phyloP scores from a whole-genome alignment of 2,888 invertebrate genomes.

The Ophioninae sp. region DNA sequence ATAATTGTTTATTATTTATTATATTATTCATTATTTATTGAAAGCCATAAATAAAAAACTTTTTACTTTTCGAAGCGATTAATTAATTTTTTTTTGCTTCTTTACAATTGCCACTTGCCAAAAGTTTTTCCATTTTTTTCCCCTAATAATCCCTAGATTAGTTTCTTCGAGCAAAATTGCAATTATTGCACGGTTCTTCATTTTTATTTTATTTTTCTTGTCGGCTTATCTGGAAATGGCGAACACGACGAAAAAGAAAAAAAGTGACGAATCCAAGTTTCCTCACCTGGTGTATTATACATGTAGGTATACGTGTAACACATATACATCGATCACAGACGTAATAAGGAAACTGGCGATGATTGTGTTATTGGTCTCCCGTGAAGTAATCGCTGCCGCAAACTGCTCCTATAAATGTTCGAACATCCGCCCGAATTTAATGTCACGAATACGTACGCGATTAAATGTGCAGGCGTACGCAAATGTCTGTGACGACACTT shows the following conservation, averaged over 20 bases:
- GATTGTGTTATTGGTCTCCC: conserved; percentile 56
- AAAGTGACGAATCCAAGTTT: background rate
- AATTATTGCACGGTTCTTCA: background rate
- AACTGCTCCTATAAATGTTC: conserved; percentile 57
- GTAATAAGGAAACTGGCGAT: conserved; percentile 6
- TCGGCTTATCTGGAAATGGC: background rate
- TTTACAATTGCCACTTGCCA: too few relatives aligned
- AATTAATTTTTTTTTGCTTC: too few relatives aligned
- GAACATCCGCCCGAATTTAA: conserved; percentile 57
- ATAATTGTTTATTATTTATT: too few relatives aligned
- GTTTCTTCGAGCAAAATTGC: background rate
- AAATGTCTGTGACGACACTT: background rate
- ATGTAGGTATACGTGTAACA: background rate
- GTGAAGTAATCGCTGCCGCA: conserved; percentile 59
- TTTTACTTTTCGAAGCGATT: too few relatives aligned
- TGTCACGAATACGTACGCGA: background rate
- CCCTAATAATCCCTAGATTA: too few relatives aligned
- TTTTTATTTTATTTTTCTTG: background rate
- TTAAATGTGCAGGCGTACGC: background rate
- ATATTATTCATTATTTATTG: too few relatives aligned
- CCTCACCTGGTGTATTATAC: background rate
- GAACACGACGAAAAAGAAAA: background rate
- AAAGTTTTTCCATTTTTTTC: too few relatives aligned
- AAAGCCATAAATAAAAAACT: too few relatives aligned
- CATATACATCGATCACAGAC: background rate